Base-by-base conservation (phyloP, 2,113 vertebrate species). In the Numenius arquata region DNA sequence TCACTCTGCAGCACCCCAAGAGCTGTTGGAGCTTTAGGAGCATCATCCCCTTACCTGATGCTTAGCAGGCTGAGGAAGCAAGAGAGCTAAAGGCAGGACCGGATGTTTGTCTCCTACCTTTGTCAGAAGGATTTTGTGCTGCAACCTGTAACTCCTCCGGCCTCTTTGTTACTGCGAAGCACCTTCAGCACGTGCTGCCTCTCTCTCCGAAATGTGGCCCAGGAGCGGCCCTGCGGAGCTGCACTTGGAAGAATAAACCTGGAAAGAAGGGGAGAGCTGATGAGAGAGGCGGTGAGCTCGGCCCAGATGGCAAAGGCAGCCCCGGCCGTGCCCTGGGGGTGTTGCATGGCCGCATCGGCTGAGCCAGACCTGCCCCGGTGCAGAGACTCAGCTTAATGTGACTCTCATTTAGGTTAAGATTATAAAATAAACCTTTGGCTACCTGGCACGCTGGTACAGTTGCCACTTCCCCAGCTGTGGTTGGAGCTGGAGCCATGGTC, bases 61-160 rank as follows among this genome's bases (percentile, higher is more conserved):
- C 67, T 98, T 45, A 65, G 79, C 36, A 96, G 89, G 55, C 68
- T 97, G 6, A 94, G 90, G 84, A 96, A 97, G 34, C 97, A 92
- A 90, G 66, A 77, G 30, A 83, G 29, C 63, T 79, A 29, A 26
- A 53, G 61, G 20, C 43, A 43, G 1, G 0, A 5, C 9, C 2
- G 59, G 55, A 10, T 5, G 9, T 16, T 38, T 9, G 10, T 11
- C 38, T 83, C 66, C 55, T n/a, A 15, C 68, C 38, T 32, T 27
- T 8, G 8, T 2, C 45, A 23, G 40, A 41, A 38, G 85, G 34
- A 52, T 30, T 41, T 53, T 8, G 48, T 5, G 18, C 9, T 25
- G n/a, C 8, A 4, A 47, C 47, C 30, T 8, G 6, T 11, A 15
- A 20, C 43, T 72, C 43, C 41, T 10, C 10, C 0, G 0, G 32